Base-by-base conservation (phyloP, 2,113 vertebrate genomes). In the Taurulus bubalis region DNA sequence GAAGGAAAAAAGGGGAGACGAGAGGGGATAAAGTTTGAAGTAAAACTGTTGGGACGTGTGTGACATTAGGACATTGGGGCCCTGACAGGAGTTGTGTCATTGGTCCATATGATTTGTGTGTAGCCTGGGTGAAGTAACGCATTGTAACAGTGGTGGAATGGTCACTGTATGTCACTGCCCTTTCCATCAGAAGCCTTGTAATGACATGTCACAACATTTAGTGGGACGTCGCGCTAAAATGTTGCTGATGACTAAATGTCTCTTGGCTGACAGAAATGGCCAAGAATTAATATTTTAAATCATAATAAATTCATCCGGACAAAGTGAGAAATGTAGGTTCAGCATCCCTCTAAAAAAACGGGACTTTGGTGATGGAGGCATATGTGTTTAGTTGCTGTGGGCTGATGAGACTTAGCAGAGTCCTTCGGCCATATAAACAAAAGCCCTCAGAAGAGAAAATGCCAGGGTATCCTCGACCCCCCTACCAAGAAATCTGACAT, bases 121-220 rank as follows among this genome's bases (percentile, higher is more conserved):
- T 86, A 84, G 89, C 78, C 69, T 56, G 79, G 78, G 78, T 91
- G 92, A 89, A 90, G 89, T 91, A 91, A 93, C 87, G 69, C 86
- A 75, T 83, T 89, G 87, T 77, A 93, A 84, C 92, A 93, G 91
- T 91, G 86, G 90, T 80, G 88, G 88, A 92, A 90, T 92, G 92
- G 91, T 93, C 91, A 90, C 88, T 91, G 91, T 86, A 91, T 92
- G 91, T 91, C 92, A 93, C 79, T 92, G 91, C 90, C 91, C 92
- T 92, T 92, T 93, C 84, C 87, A 85, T 90, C 92, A 92, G 79
- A 71, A 70, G 80, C 74, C 68, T 83, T 59, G 85, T 80, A 88
- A 93, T 86, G 75, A 85, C 91, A 90, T 80, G 91, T 94, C 91
- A 92, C 91, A 93, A 90, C 89, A 92, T 91, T 90, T 87, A 85